These are phyloP conservation scores for Nycticorax nycticorax DNA, from an alignment of 2,113 vertebrate genomes.

Conservation along the genomic window DNA sequence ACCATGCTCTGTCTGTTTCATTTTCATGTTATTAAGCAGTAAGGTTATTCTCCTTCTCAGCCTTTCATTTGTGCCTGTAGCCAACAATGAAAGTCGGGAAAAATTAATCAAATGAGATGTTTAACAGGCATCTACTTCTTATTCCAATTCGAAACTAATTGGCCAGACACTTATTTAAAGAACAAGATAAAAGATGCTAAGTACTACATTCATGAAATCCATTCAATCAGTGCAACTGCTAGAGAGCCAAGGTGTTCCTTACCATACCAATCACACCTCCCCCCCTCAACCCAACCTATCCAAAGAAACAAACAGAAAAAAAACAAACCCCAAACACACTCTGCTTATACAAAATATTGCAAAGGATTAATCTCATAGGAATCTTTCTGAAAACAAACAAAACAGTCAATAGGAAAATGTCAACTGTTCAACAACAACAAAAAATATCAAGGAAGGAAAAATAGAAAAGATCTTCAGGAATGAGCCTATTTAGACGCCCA, in stretches of 20 bases:
- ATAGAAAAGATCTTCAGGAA: background rate
- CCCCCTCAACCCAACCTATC: background rate
- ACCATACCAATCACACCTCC: background rate
- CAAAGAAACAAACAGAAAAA: background rate
- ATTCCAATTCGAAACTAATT: background rate
- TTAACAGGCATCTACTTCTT: background rate
- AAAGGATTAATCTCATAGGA: background rate
- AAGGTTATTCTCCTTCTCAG: background rate
- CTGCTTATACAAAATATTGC: background rate
- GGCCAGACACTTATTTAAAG: background rate
- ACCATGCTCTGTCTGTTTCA: background rate
- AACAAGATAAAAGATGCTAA: background rate
- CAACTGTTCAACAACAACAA: background rate
- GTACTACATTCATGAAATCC: background rate
- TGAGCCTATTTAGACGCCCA: background rate
- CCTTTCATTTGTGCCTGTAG: background rate
- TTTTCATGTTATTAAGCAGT: background rate
- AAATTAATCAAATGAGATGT: background rate
- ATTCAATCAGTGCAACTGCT: background rate
- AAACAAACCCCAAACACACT: background rate
- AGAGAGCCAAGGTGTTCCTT: background rate
- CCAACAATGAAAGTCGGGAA: background rate
- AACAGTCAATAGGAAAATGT: background rate
- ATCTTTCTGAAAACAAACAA: background rate
- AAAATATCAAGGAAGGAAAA: background rate